phyloP scores from a whole-genome alignment of 2,888 invertebrate species.

The Macrosoma leucophasiata region DNA sequence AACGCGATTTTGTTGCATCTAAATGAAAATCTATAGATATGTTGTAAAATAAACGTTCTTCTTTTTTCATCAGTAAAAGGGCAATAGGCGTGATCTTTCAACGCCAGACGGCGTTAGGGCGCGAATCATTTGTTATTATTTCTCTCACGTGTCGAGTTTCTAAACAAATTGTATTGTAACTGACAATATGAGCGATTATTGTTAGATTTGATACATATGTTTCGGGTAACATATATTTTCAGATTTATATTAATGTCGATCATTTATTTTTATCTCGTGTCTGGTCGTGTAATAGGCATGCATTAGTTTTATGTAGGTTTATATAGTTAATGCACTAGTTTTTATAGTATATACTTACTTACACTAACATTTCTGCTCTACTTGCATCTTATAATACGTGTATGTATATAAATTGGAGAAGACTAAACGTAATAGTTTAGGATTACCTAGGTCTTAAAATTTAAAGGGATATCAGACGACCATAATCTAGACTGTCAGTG shows the following conservation, averaged over 20 bases:
- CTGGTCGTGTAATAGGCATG: no score
- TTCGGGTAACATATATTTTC: constrained; percentile 23
- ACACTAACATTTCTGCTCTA: no score
- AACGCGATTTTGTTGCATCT: no score
- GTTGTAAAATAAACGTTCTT: constrained; percentile 17
- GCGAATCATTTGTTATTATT: constrained; percentile 76
- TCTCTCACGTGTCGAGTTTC: constrained; percentile 70
- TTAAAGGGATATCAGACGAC: no score
- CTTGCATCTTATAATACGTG: neutral
- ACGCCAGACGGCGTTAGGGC: constrained; percentile 73
- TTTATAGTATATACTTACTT: no score
- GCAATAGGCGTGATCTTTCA: constrained; percentile 75
- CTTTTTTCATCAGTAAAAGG: constrained; percentile 69
- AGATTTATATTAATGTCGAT: constrained; percentile 2
- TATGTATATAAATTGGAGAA: constrained; percentile 15
- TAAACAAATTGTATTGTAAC: constrained; percentile 74
- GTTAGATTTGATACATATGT: constrained; percentile 67
- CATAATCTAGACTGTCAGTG: no score
- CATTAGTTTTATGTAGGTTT: no score
- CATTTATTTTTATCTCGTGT: no score
- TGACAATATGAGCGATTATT: constrained; percentile 75
- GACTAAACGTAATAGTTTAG: no score
- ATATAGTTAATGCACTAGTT: no score
- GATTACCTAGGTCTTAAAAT: no score
- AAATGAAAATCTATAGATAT: no score